phyloP scores from a whole-genome alignment of 1,140 invertebrate genomes.

The Cyclina sinensis region DNA sequence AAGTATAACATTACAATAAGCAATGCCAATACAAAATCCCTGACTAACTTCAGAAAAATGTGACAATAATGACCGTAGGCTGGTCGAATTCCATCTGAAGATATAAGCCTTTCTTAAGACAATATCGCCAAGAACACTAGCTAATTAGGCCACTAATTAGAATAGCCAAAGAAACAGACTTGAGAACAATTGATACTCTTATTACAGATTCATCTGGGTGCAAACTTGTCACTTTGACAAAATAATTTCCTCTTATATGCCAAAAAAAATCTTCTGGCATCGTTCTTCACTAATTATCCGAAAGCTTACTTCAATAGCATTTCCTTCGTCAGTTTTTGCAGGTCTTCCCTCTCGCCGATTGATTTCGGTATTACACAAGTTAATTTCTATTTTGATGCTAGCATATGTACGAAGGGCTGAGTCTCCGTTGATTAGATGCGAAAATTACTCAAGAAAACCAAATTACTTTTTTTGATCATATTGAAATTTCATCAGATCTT shows the following conservation, averaged over 20 bases:
- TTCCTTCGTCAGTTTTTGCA: neutral
- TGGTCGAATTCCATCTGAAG: conserved; percentile 8
- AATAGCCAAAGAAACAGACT: conserved; percentile 52
- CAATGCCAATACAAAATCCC: neutral
- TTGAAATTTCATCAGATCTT: conserved; percentile 40
- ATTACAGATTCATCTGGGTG: conserved; percentile 60
- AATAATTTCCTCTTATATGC: conserved; percentile 62
- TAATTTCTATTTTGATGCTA: conserved; percentile 52
- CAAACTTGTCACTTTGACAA: conserved; percentile 65
- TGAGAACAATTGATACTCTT: conserved; percentile 60
- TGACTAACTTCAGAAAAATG: neutral
- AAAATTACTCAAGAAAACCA: conserved; percentile 52
- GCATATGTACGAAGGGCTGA: conserved; percentile 36
- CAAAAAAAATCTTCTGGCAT: conserved; percentile 60
- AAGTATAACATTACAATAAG: too few relatives aligned
- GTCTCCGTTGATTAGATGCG: conserved; percentile 43
- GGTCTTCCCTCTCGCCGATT: conserved; percentile 24
- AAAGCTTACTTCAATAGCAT: conserved; percentile 53
- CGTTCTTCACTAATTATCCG: conserved; percentile 37
- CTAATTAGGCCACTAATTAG: conserved; percentile 54
- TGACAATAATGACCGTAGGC: neutral
- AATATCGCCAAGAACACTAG: neutral
- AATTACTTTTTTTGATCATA: conserved; percentile 56
- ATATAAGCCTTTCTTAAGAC: conserved; percentile 25
- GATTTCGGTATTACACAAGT: conserved; percentile 40